These are phyloP conservation scores for Halcyon smyrnensis DNA, from an alignment of 2,797 vertebrate species.

Conservation along the genomic window DNA sequence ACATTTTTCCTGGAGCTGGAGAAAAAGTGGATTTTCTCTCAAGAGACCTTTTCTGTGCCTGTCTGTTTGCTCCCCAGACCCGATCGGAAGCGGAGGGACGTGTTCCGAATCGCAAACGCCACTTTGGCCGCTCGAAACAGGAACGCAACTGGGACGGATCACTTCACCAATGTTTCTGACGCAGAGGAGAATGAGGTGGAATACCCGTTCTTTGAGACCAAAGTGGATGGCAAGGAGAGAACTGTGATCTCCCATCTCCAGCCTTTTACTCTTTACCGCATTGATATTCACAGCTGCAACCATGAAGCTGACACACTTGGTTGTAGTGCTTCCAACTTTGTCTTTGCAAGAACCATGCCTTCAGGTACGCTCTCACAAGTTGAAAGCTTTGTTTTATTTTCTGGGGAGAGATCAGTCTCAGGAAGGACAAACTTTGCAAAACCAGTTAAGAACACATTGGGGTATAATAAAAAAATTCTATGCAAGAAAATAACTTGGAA, in stretches of 20 bases:
- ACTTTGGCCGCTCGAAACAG: slow-evolving; percentile 77
- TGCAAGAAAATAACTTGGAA: background rate
- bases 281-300: slow-evolving; percentile 97
- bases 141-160: slow-evolving; percentile 75
- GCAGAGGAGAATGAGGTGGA: slow-evolving; percentile 82
- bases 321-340: slow-evolving; percentile 94
- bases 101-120: slow-evolving; percentile 85
- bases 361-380: slow-evolving; percentile 81
- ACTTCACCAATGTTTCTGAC: slow-evolving; percentile 84
- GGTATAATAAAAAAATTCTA: rapidly evolving
- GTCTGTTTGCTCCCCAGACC: slow-evolving; percentile 66
- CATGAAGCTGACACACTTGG: slow-evolving; percentile 87
- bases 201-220: slow-evolving; percentile 88
- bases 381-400: background rate
- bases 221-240: slow-evolving; percentile 85
- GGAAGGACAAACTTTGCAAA: background rate
- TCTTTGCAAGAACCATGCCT: slow-evolving; percentile 95
- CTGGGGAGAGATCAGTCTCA: background rate
- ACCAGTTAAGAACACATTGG: rapidly evolving
- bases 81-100: slow-evolving; percentile 89
- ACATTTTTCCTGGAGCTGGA: background rate
- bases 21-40: background rate
- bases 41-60: background rate
- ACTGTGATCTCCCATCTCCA: slow-evolving; percentile 88
- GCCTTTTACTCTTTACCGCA: slow-evolving; percentile 96